A percentile compares a stretch with the other conserved stretches of the same genome.
phyloP scores from a whole-genome alignment of 2,888 invertebrate genomes.

The Buathra laborator region DNA sequence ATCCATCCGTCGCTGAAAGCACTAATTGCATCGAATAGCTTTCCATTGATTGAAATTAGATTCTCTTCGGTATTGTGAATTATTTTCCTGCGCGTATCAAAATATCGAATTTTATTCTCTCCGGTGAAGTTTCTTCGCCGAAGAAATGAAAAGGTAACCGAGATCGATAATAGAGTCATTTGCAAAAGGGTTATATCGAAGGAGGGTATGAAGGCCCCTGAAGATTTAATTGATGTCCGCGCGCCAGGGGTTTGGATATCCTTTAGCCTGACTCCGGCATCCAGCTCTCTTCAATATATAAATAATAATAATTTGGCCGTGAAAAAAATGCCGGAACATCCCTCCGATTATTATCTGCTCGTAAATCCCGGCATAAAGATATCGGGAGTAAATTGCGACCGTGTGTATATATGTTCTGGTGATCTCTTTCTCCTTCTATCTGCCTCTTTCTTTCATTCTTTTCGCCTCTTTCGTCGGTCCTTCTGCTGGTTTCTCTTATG shows the following conservation, averaged over 20 bases:
- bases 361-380: slow-evolving; percentile 84
- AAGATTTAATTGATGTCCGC: slow-evolving; percentile 80
- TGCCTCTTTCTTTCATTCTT: slow-evolving; percentile 42
- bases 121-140: slow-evolving; percentile 42
- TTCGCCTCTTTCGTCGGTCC: slow-evolving; percentile 46
- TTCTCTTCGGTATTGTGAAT: not conserved
- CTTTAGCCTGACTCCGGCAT: slow-evolving; percentile 54
- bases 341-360: slow-evolving; percentile 85
- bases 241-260: slow-evolving; percentile 63
- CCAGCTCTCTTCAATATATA: slow-evolving; percentile 77
- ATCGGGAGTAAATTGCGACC: slow-evolving; percentile 84
- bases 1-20: slow-evolving; percentile 8
- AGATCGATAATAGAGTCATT: slow-evolving; percentile 83
- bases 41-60: not conserved
- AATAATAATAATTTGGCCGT: slow-evolving; percentile 84
- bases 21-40: slow-evolving; percentile 6
- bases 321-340: slow-evolving; percentile 84
- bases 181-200: slow-evolving; percentile 75
- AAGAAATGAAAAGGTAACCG: slow-evolving; percentile 56
- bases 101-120: slow-evolving; percentile 15
- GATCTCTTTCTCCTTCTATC: slow-evolving; percentile 15
- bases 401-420: slow-evolving; percentile 30
- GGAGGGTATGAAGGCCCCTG: slow-evolving; percentile 68
- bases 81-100: slow-evolving; percentile 21
- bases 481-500: slow-evolving; percentile 35